phyloP scores from a whole-genome alignment of 2,797 vertebrate genomes.

The Threskiornis aethiopicus region DNA sequence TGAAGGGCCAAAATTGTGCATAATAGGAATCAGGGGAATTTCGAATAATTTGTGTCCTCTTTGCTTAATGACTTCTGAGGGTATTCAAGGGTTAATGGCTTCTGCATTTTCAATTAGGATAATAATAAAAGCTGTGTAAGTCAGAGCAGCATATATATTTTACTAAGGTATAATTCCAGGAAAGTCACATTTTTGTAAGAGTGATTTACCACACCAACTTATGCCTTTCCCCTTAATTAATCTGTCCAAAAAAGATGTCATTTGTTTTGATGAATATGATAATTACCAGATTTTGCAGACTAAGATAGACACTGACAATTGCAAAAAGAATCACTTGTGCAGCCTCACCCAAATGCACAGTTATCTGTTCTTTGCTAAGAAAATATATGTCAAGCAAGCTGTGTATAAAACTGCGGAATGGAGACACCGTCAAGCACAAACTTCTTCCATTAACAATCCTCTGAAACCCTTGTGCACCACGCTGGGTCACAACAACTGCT shows the following conservation, averaged over 20 bases:
- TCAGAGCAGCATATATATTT: background rate
- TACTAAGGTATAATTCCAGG: background rate
- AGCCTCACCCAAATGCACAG: background rate
- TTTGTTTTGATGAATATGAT: background rate
- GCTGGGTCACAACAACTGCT: background rate
- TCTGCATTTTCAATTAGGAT: slow-evolving; percentile 7
- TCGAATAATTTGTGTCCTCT: background rate
- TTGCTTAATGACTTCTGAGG: background rate
- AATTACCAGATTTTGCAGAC: background rate
- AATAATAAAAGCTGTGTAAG: background rate
- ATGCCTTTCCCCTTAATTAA: slow-evolving; percentile 4
- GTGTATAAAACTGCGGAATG: background rate
- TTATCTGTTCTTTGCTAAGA: background rate
- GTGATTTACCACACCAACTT: background rate
- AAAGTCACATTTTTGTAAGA: slow-evolving; percentile 7
- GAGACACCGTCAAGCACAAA: background rate
- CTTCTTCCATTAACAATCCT: background rate
- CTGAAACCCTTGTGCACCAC: fast-evolving
- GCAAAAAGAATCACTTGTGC: background rate
- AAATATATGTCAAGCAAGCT: background rate
- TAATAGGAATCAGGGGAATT: background rate
- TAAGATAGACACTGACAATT: background rate
- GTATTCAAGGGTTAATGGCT: background rate
- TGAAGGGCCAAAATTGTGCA: background rate
- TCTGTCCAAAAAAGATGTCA: slow-evolving; percentile 1